Percentiles rank a stretch among this genome's conserved stretches.
phyloP scores from a whole-genome alignment of 2,113 vertebrate species.

The Silurus meridionalis region DNA sequence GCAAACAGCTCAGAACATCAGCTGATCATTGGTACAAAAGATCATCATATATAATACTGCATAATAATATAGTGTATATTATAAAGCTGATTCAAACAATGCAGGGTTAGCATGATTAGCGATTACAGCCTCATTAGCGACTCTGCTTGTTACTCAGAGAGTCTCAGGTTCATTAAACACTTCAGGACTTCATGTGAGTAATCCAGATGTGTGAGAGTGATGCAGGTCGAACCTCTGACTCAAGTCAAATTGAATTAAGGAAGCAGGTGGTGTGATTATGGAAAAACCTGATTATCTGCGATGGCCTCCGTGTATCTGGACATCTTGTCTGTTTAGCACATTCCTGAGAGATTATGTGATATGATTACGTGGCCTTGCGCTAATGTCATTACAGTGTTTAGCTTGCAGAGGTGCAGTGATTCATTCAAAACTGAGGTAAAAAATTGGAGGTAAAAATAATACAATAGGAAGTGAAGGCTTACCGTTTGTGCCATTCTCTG shows the following conservation, averaged over 20 bases:
- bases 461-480: neutral
- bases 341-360: constrained; percentile 30
- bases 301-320: neutral
- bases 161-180: constrained; percentile 12
- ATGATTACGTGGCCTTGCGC: constrained; percentile 26
- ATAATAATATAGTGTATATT: neutral
- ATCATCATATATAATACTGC: neutral
- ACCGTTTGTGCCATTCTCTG: neutral
- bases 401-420: neutral
- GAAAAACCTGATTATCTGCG: neutral
- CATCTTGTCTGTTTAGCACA: neutral
- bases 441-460: neutral
- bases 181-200: neutral
- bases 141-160: neutral
- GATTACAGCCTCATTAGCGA: neutral
- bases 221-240: neutral
- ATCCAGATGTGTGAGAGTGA: neutral
- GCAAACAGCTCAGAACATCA: neutral
- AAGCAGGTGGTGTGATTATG: neutral
- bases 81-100: neutral
- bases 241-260: constrained; percentile 3
- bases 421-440: neutral
- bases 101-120: neutral
- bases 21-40: neutral
- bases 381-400: constrained; percentile 11